Evolutionary conservation across 1,140 invertebrate genomes (phyloP).

Genomic region (Calephelis virginiensis): DNA sequence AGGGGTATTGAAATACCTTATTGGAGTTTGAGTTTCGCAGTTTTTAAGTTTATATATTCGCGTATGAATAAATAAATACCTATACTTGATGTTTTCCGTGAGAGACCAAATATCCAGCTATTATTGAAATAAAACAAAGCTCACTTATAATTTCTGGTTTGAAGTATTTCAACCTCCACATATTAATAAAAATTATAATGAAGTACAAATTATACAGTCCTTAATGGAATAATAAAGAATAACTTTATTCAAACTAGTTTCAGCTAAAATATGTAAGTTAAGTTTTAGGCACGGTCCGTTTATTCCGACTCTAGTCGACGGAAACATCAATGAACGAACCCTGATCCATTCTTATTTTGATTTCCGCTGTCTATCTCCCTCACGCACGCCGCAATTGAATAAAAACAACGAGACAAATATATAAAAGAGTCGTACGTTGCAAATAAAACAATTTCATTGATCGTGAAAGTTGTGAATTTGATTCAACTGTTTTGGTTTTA

Average conservation of each 20-base stretch:
- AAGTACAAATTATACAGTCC: conserved; percentile 2
- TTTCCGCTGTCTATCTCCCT: conserved; percentile 60
- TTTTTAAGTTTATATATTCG: not conserved
- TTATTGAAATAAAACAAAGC: not conserved
- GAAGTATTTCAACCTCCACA: not conserved
- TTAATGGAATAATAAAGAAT: conserved; percentile 1
- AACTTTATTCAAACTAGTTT: conserved; percentile 2
- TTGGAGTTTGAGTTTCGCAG: no score
- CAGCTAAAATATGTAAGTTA: not conserved
- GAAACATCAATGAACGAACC: conserved; percentile 66
- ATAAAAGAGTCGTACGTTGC: conserved; percentile 29
- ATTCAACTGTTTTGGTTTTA: conserved; percentile 35
- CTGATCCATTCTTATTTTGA: conserved; percentile 58
- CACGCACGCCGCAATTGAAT: conserved; percentile 29
- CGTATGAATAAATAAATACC: no score
- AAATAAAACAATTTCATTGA: conserved; percentile 55
- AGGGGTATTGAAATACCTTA: no score
- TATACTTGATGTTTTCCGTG: no score
- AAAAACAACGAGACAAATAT: conserved; percentile 32
- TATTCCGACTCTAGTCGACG: conserved; percentile 36
- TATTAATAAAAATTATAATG: conserved; percentile 7
- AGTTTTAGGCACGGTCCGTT: not conserved
- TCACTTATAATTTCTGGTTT: not conserved
- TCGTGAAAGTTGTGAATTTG: conserved; percentile 50
- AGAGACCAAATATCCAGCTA: no score